Conservation (phyloP, 2,888 invertebrate genomes). For the Acholoe squamosa region DNA sequence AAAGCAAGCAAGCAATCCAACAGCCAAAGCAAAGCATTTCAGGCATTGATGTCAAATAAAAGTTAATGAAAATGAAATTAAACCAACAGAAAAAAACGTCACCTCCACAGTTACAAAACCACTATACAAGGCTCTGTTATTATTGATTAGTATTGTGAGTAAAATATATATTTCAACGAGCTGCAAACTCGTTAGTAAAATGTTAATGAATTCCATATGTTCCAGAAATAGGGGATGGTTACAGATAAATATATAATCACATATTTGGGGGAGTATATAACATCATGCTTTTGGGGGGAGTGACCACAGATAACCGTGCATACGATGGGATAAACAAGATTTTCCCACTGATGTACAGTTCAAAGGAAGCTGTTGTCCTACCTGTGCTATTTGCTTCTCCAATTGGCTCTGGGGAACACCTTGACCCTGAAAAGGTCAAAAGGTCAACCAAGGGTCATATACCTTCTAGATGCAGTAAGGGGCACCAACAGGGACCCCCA, state of each 20-base stretch:
- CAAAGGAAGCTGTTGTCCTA: slow-evolving; percentile 39
- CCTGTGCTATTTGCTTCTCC: slow-evolving; percentile 52
- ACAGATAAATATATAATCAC: neutral
- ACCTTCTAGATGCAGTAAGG: slow-evolving; percentile 41
- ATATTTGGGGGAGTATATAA: neutral
- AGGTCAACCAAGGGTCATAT: slow-evolving; percentile 46
- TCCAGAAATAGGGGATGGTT: neutral
- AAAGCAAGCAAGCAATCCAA: neutral
- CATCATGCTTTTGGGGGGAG: neutral
- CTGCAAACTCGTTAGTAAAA: neutral
- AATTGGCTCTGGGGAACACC: slow-evolving; percentile 52
- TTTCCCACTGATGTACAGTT: slow-evolving; percentile 32
- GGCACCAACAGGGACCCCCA: neutral
- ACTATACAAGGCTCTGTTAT: slow-evolving; percentile 1
- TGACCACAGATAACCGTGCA: slow-evolving; percentile 21
- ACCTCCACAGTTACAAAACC: slow-evolving; percentile 12
- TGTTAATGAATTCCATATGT: neutral
- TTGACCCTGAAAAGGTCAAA: slow-evolving; percentile 54
- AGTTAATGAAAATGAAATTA: neutral
- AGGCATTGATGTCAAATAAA: neutral
- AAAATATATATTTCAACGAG: neutral
- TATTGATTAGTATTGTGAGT: neutral
- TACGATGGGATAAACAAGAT: neutral
- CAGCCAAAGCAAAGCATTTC: slow-evolving; percentile 27
- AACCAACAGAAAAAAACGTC: neutral